A percentile compares a stretch with the other conserved stretches of the same genome.
These are phyloP conservation scores for Triplophysa yarkandensis DNA, from an alignment of 2,797 vertebrate genomes.

Conservation along the genomic window DNA sequence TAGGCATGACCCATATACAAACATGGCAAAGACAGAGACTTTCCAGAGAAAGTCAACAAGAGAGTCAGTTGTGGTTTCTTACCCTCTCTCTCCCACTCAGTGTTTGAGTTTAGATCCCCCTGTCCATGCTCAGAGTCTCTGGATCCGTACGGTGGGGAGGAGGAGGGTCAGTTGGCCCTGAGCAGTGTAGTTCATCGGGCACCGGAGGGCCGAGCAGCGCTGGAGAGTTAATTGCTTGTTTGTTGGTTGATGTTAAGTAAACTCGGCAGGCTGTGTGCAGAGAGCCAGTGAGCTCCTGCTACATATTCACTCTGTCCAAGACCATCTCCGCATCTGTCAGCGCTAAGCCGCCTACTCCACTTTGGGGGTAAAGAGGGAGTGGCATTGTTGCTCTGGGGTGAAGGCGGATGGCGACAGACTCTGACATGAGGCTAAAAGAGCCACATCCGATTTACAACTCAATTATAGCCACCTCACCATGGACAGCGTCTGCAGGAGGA, in stretches of 20 bases:
- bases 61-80: not conserved
- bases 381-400: slow-evolving; percentile 22
- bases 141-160: slow-evolving; percentile 64
- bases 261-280: slow-evolving; percentile 83
- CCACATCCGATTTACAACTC: slow-evolving; percentile 37
- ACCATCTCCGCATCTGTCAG: slow-evolving; percentile 81
- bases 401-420: slow-evolving; percentile 32
- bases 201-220: slow-evolving; percentile 55
- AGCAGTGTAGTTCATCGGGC: slow-evolving; percentile 21
- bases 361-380: slow-evolving; percentile 19
- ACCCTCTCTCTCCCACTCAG: not conserved
- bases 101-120: not conserved
- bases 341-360: slow-evolving; percentile 32
- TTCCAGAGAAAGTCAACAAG: too few species aligned
- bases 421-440: slow-evolving; percentile 41
- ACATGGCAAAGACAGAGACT: too few species aligned
- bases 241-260: slow-evolving; percentile 78
- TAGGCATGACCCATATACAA: too few species aligned
- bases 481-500: slow-evolving; percentile 15
- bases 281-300: slow-evolving; percentile 79
- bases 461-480: slow-evolving; percentile 43
- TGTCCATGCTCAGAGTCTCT: slow-evolving; percentile 33
- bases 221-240: slow-evolving; percentile 88
- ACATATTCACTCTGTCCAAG: slow-evolving; percentile 88
- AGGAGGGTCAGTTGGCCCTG: slow-evolving; percentile 50